A percentile compares a stretch with the other conserved stretches of the same genome.
Conservation (phyloP, 1,140 invertebrate genomes). For the Homarus americanus region DNA sequence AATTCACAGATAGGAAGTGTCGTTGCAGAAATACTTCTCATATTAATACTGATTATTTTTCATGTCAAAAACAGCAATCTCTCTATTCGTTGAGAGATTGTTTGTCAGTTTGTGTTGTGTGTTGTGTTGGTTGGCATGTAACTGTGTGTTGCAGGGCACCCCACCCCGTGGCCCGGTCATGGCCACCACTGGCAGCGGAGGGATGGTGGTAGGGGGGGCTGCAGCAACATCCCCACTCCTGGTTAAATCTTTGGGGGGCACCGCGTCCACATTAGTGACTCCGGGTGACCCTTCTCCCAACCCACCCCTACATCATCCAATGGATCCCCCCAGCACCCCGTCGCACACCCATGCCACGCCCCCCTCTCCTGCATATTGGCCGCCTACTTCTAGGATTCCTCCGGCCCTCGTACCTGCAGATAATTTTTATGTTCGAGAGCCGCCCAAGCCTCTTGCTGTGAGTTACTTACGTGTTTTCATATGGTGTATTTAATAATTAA, state of each 20-base stretch:
- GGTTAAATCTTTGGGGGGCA: conserved; percentile 68
- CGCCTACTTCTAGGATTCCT: conserved; percentile 64
- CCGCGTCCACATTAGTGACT: conserved; percentile 59
- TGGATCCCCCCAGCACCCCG: conserved; percentile 71
- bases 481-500: conserved; percentile 12
- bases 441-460: conserved; percentile 75
- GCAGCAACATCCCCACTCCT: conserved; percentile 72
- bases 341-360: conserved; percentile 66
- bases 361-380: conserved; percentile 72
- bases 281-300: conserved; percentile 70
- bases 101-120: conserved; percentile 44
- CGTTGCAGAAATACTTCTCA: conserved; percentile 23
- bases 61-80: conserved; percentile 4
- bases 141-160: conserved; percentile 73
- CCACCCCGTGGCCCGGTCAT: conserved; percentile 65
- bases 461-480: conserved; percentile 57
- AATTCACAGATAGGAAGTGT: conserved; percentile 48
- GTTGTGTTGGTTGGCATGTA: conserved; percentile 69
- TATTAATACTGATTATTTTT: conserved; percentile 43
- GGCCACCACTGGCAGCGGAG: conserved; percentile 59
- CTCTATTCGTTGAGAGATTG: conserved; percentile 1
- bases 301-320: conserved; percentile 66
- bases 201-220: conserved; percentile 64
- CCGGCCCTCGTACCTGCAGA: conserved; percentile 72
- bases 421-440: conserved; percentile 74